These are phyloP conservation scores for Zalophus californianus DNA, from an alignment of 2,797 vertebrate genomes.

Conservation along the genomic window DNA sequence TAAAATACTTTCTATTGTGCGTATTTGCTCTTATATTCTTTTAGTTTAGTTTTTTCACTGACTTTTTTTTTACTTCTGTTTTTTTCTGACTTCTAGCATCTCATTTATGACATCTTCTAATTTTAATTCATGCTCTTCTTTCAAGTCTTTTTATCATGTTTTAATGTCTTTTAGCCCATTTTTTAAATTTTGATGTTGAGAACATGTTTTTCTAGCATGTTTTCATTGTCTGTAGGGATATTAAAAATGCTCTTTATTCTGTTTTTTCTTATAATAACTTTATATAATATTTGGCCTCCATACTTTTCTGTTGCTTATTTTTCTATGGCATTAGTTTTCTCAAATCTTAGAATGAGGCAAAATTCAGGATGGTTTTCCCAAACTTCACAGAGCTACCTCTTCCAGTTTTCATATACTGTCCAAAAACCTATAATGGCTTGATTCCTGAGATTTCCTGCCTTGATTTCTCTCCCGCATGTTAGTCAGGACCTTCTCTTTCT, in stretches of 20 bases:
- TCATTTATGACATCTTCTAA: background rate
- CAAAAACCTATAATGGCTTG: background rate
- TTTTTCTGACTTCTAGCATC: background rate
- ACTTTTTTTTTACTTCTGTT: background rate
- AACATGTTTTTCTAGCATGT: background rate
- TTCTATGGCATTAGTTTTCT: background rate
- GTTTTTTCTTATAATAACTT: background rate
- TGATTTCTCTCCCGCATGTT: background rate
- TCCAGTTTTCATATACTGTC: background rate
- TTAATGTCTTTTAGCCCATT: background rate
- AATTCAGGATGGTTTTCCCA: background rate
- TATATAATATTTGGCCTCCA: background rate
- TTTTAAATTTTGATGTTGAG: background rate
- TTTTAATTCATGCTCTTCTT: background rate
- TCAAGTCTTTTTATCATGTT: background rate
- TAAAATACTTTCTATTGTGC: background rate
- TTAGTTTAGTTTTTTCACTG: conserved; percentile 23
- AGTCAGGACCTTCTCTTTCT: background rate
- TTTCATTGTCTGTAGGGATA: background rate
- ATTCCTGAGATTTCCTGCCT: background rate
- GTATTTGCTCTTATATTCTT: conserved; percentile 9
- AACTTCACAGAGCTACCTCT: background rate
- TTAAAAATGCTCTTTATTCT: background rate
- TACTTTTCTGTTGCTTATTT: background rate
- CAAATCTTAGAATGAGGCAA: background rate